Evolutionary conservation across 2,113 vertebrate genomes (phyloP).

Genomic region (Stegastes partitus): DNA sequence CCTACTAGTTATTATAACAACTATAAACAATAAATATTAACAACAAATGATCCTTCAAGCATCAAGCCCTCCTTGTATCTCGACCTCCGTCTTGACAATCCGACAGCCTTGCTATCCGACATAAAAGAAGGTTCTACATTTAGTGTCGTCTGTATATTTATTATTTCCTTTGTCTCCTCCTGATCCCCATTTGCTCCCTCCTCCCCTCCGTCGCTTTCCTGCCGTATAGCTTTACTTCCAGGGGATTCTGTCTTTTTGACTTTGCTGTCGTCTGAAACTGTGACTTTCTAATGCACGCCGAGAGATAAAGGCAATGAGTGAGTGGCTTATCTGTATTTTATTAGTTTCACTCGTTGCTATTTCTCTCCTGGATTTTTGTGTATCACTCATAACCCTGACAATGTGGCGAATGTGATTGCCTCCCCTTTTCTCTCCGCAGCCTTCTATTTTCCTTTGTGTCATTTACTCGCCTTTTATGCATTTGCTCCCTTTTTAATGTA

Average conservation of each 20-base stretch:
- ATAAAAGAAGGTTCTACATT: too few relatives aligned
- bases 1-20: too few relatives aligned
- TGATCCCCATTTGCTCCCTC: slow-evolving; percentile 14
- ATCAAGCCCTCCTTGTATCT: too few relatives aligned
- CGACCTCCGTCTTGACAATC: too few relatives aligned
- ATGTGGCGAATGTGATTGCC: neutral
- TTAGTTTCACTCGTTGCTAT: slow-evolving; percentile 17
- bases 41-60: too few relatives aligned
- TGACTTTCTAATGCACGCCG: slow-evolving; percentile 44
- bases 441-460: neutral
- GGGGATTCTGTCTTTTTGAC: slow-evolving; percentile 38
- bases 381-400: slow-evolving; percentile 13
- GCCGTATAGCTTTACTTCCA: slow-evolving; percentile 22
- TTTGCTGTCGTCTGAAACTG: slow-evolving; percentile 37
- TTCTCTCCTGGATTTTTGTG: slow-evolving; percentile 19
- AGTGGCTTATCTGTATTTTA: slow-evolving; percentile 48
- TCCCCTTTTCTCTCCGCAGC: neutral
- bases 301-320: slow-evolving; percentile 42
- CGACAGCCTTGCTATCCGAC: too few relatives aligned
- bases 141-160: too few relatives aligned
- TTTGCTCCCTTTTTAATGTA: neutral
- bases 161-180: slow-evolving; percentile 9
- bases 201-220: slow-evolving; percentile 3
- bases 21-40: too few relatives aligned
- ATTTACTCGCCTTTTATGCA: neutral